Percentiles rank a stretch among this genome's conserved stretches.
Evolutionary conservation across 2,113 vertebrate species (phyloP).

Genomic region (Ceratotherium simum): DNA sequence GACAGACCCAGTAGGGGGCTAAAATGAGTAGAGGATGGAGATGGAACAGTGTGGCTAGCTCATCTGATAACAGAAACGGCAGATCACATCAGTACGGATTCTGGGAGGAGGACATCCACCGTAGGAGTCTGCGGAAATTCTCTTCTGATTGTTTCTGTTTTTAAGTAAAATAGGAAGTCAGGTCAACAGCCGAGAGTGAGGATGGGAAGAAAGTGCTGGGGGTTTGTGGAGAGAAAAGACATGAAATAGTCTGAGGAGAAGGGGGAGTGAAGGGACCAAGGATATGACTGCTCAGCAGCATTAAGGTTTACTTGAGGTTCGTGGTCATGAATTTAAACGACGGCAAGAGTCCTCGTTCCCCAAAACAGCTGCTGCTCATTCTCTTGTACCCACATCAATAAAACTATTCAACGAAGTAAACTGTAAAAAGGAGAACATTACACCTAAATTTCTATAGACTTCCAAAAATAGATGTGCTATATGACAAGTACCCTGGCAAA

Average conservation of each 20-base stretch:
- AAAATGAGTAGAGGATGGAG: background rate
- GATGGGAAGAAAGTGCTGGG: rapidly evolving
- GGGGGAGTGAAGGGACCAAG: background rate
- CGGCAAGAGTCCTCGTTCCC: background rate
- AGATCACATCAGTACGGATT: background rate
- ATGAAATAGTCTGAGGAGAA: too few relatives aligned
- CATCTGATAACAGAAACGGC: background rate
- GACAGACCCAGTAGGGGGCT: background rate
- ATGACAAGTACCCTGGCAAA: background rate
- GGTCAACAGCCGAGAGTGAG: background rate
- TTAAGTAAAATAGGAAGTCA: background rate
- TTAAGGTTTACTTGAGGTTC: background rate
- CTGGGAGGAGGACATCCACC: background rate
- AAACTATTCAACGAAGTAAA: background rate
- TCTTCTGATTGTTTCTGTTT: background rate
- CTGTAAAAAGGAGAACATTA: background rate
- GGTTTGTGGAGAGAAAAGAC: background rate
- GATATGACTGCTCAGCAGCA: background rate
- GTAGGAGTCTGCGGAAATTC: background rate
- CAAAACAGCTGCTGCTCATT: background rate
- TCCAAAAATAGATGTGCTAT: background rate
- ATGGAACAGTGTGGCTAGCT: too few relatives aligned
- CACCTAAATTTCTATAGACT: background rate
- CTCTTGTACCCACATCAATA: background rate
- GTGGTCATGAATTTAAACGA: background rate